Conservation (phyloP, 2,797 vertebrate species). For the Apogon hyalosoma region DNA sequence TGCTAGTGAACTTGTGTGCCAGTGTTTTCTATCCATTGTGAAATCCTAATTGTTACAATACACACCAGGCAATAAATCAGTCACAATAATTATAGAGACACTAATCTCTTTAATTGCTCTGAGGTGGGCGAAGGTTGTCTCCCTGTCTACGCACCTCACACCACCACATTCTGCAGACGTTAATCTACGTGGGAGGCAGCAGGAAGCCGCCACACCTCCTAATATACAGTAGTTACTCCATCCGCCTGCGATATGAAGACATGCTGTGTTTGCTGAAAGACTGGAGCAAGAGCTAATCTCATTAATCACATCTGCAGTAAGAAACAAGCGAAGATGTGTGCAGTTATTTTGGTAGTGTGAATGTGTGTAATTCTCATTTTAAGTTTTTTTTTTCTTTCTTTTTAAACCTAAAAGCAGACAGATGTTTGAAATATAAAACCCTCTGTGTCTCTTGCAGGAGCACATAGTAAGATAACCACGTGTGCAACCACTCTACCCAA, state of each 20-base stretch:
- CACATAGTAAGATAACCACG: constrained; percentile 69
- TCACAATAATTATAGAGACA: constrained; percentile 53
- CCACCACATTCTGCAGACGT: constrained; percentile 38
- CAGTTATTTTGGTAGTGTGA: constrained; percentile 49
- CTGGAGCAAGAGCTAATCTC: constrained; percentile 52
- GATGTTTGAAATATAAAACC: constrained; percentile 56
- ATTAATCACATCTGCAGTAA: constrained; percentile 57
- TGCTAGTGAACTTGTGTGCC: constrained; percentile 32
- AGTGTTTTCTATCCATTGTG: constrained; percentile 53
- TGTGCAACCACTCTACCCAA: constrained; percentile 71
- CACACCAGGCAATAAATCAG: constrained; percentile 54
- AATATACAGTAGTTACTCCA: constrained; percentile 58
- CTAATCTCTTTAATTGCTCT: constrained; percentile 71
- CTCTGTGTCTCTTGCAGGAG: constrained; percentile 61
- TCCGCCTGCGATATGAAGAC: constrained; percentile 44
- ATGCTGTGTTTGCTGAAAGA: constrained; percentile 55
- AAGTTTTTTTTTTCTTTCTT: constrained; percentile 33
- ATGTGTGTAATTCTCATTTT: constrained; percentile 55
- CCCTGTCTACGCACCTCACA: constrained; percentile 56
- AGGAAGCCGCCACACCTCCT: constrained; percentile 59
- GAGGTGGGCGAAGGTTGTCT: constrained; percentile 66
- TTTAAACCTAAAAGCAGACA: constrained; percentile 32
- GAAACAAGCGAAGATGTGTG: constrained; percentile 44
- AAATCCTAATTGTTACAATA: constrained; percentile 55
- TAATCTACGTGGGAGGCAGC: constrained; percentile 58